Percentiles rank a stretch among this genome's conserved stretches.
Conservation (phyloP, 2,888 invertebrate species). For the Cryptus armator region DNA sequence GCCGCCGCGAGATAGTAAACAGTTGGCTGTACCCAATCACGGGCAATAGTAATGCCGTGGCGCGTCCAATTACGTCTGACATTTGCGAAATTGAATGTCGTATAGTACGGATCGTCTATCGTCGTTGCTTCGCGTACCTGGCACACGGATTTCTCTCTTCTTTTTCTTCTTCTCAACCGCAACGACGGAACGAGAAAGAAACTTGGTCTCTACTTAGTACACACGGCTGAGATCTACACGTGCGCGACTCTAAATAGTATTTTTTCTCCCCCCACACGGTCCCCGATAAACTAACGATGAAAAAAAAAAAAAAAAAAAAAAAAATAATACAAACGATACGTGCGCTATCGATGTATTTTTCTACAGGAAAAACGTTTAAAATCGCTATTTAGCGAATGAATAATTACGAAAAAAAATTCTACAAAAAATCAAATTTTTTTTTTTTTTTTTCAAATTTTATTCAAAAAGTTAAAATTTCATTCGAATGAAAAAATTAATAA, state of each 20-base stretch:
- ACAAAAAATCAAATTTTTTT: too few species aligned
- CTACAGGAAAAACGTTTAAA: background rate
- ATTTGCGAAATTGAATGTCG: constrained; percentile 71
- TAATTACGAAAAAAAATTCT: too few species aligned
- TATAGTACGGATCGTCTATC: constrained; percentile 1
- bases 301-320: background rate
- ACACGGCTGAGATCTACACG: background rate
- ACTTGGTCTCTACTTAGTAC: background rate
- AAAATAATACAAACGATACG: background rate
- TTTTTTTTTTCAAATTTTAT: too few species aligned
- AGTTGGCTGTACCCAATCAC: constrained; percentile 32
- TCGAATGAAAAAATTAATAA: too few species aligned
- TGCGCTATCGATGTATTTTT: constrained; percentile 6
- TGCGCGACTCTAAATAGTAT: background rate
- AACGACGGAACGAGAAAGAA: background rate
- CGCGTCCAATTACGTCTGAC: constrained; percentile 67
- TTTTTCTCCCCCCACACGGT: background rate
- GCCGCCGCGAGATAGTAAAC: constrained; percentile 2
- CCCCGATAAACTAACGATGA: background rate
- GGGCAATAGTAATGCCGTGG: constrained; percentile 28
- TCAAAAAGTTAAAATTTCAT: too few species aligned
- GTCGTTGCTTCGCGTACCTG: constrained; percentile 41
- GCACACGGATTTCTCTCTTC: constrained; percentile 10
- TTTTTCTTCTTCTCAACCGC: background rate
- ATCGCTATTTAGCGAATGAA: too few species aligned